Evolutionary conservation across 2,113 vertebrate species (phyloP), one percentile per base, ranked within the genome.

Genomic region (Petrocephalus zakoni): DNA sequence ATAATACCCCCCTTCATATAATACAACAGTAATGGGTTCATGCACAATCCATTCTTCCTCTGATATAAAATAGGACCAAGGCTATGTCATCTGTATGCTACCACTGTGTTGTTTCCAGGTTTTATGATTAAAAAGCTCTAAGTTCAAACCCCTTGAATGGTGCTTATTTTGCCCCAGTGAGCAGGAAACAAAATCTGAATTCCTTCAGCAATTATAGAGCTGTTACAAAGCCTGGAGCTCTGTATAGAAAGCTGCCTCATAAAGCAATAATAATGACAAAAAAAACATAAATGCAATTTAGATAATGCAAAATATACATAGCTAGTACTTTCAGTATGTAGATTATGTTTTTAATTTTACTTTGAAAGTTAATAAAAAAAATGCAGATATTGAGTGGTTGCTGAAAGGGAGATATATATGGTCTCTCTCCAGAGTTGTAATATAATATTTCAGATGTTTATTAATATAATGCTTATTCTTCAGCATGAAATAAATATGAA

Each of bases 311-410:
- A 78, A 29, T 78, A 42, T 78, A 13, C 29, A 42, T 42, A 78
- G 29, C 15, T 34, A 78, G 10, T 37, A 78, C 61, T 37, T 42
- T 42, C 34, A 42, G 34, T 42, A 29, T 68, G n/a, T 68, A 78
- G 34, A 78, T 78, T 29, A 17, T 78, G 15, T 10, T 47, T 83
- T 83, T 47, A 49, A 47, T 83, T 83, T 37, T 49, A 75, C 68
- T 83, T 42, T n/a, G 21, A 83, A 47, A 83, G 81, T 83, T 83
- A 46, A 47, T 81, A 81, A 49, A 83, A 83, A 82, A 78, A 78
- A 78, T 78, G 5, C 34, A 78, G 34, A 42, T 78, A 78, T 42
- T 34, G 72, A 78, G 72, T 78, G 72, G 72, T 2, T 78, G 72
- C 72, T 78, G 72, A 37, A 78, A 78, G 15, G 34, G 2, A 29